phyloP scores from a whole-genome alignment of 1,140 invertebrate species.

The Dermatophagoides farinae region DNA sequence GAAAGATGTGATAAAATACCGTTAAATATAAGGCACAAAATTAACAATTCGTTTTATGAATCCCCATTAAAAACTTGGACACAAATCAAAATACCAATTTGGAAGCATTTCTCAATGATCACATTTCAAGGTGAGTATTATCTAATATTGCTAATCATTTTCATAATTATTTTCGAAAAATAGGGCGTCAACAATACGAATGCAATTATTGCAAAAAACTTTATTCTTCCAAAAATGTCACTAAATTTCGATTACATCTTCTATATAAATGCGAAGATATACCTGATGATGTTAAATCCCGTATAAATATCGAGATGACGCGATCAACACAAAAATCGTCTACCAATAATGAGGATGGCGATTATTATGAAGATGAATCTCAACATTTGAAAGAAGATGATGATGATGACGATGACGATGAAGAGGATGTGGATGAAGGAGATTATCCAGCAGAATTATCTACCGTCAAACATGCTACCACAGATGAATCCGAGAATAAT shows the following conservation, averaged over 20 bases:
- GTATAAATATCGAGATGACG: not conserved
- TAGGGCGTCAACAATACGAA: not conserved
- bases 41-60: not conserved
- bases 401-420: not conserved
- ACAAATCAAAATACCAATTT: slow-evolving; percentile 6
- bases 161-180: not conserved
- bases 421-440: not conserved
- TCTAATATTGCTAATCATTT: not conserved
- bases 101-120: not conserved
- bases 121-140: not conserved
- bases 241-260: slow-evolving; percentile 10
- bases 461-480: not conserved
- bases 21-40: not conserved
- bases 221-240: slow-evolving; percentile 8
- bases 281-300: not conserved
- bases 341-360: not conserved
- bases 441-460: not conserved
- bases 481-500: not conserved
- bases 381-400: not conserved
- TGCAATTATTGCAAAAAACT: slow-evolving; percentile 6
- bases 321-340: not conserved
- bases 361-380: not conserved
- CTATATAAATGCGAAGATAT: not conserved
- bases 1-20: slow-evolving; percentile 9
- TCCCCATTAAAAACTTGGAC: slow-evolving; percentile 5